Percentiles rank a stretch among this genome's conserved stretches.
These are phyloP conservation scores for Mesorhabditis spiculigera DNA, from an alignment of 2,888 invertebrate species.

Conservation along the genomic window DNA sequence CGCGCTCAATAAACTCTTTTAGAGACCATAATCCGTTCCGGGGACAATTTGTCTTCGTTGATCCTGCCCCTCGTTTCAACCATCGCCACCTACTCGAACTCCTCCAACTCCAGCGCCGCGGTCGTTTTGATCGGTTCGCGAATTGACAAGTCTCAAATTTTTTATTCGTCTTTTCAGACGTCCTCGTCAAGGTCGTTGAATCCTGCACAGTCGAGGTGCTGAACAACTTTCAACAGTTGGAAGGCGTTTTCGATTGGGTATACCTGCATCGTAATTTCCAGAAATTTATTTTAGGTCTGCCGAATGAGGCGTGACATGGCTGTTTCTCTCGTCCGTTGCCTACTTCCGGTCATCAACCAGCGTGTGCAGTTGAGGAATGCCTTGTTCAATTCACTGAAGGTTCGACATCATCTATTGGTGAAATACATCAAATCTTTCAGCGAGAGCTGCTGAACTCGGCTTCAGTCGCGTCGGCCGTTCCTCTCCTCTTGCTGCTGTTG, in stretches of 20 bases:
- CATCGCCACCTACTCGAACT: slow-evolving; percentile 3
- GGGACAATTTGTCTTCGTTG: not conserved
- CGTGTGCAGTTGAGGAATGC: slow-evolving; percentile 29
- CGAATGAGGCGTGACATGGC: slow-evolving; percentile 29
- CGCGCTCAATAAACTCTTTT: not conserved
- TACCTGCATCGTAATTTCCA: not conserved
- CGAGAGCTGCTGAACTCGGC: not conserved
- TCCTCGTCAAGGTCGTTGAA: slow-evolving; percentile 1
- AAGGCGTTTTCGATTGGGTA: slow-evolving; percentile 4
- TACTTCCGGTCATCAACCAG: slow-evolving; percentile 44
- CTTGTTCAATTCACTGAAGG: slow-evolving; percentile 36
- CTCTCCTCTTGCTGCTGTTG: not conserved
- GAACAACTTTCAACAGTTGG: not conserved
- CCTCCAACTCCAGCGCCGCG: not conserved
- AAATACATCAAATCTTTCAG: not conserved
- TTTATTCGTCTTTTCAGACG: not conserved
- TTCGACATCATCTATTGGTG: not conserved
- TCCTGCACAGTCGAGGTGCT: not conserved
- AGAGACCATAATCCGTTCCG: not conserved
- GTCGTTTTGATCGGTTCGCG: not conserved
- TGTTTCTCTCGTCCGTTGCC: slow-evolving; percentile 38
- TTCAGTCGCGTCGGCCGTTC: slow-evolving; percentile 2
- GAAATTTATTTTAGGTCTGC: not conserved
- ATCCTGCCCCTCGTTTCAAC: not conserved
- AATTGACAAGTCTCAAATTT: not conserved